Percentiles rank a stretch among this genome's conserved stretches.
These are phyloP conservation scores for Gymnorhina tibicen DNA, from an alignment of 2,113 vertebrate species.

Conservation along the genomic window DNA sequence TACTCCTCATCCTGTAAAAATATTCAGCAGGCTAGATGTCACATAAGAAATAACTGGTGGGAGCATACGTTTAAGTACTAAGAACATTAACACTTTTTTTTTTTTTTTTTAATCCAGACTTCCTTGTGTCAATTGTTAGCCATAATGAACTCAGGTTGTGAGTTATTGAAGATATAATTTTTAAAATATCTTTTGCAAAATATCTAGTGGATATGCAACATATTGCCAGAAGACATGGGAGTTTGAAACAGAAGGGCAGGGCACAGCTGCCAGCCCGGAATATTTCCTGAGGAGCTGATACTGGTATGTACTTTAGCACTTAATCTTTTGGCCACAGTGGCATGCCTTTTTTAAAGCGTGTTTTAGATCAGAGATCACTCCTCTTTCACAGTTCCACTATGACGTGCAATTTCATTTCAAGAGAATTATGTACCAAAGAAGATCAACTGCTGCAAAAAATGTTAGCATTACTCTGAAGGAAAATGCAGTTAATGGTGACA, in stretches of 20 bases:
- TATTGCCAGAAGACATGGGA: background rate
- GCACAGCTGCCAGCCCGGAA: background rate
- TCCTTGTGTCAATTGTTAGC: background rate
- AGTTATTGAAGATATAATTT: background rate
- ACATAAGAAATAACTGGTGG: background rate
- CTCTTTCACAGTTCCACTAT: background rate
- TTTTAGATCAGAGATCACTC: background rate
- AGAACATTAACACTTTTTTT: background rate
- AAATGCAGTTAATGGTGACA: background rate
- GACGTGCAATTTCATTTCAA: background rate
- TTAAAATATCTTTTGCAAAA: background rate
- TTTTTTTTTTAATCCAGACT: background rate
- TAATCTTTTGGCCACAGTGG: background rate
- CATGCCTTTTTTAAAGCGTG: background rate
- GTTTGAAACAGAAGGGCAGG: background rate
- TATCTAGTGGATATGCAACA: background rate
- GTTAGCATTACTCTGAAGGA: background rate
- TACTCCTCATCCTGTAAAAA: background rate
- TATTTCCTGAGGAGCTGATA: conserved; percentile 3
- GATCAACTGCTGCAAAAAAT: background rate
- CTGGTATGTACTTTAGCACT: background rate
- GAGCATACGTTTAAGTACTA: background rate
- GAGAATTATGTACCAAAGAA: background rate
- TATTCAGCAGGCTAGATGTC: background rate
- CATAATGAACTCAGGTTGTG: background rate